Evolutionary conservation across 2,888 invertebrate species (phyloP), one percentile per base, ranked within the genome.

Genomic region (Andricus quercusramuli): DNA sequence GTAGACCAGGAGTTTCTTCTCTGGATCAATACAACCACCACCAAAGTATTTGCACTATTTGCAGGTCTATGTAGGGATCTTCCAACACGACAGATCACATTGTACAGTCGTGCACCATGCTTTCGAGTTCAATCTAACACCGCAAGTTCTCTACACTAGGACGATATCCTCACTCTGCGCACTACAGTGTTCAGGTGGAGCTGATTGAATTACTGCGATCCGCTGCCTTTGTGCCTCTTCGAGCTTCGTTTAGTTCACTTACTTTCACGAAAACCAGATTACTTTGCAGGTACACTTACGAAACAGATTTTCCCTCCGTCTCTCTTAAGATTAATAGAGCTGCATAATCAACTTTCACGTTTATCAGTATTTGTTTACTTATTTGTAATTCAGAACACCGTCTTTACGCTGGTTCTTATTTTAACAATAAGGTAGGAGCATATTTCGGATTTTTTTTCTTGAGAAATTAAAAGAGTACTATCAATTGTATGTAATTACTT

Each of bases 181-280:
- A 70, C 47, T 51, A 51, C 70, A 51, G 70, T 70, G 70, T 51
- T 70, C 70, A 70, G 51, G 70, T 70, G 70, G 51, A 25, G 70
- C 70, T 70, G 51, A 70, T 70, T 70, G 51, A 70, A 70, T 70
- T 70, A 70, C 32, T 32, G 29, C 51, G 70, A 70, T 70, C 70
- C 51, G 51, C 51, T 51, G 70, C 51, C 70, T 51, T 51, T 70
- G 70, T 70, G 29, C 47, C 70, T 70, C 51, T 70, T 70, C 29
- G 29, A 51, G 70, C 51, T 70, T 51, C 51, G 51, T 51, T 70
- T 70, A 70, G 20, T 70, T 70, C 51, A 47, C 25, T 70, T 70
- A 70, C 20, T 22, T 22, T 1, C 22, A 70, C 51, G 29, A 51
- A 70, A 70, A 70, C 3, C 70, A 44, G 68, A 47, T 47, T 29